Conservation (phyloP, 2,797 vertebrate genomes). For the Huso huso region DNA sequence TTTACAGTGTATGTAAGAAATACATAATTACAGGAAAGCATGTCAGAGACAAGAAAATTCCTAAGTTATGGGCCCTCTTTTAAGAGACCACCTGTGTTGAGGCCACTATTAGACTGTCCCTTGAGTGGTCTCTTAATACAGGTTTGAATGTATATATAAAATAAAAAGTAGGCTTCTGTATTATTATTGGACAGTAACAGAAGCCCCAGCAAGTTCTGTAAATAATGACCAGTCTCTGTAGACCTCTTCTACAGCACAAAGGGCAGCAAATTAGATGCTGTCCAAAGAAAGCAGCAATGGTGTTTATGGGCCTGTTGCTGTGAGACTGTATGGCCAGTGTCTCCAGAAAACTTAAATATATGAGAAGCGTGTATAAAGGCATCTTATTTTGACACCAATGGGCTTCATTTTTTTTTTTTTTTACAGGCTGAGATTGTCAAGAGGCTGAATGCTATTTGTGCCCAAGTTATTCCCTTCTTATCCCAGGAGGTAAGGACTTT, state of each 20-base stretch:
- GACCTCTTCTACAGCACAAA: background rate
- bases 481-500: constrained; percentile 86
- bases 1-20: too few species aligned
- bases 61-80: too few species aligned
- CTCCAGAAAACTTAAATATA: constrained; percentile 3
- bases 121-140: too few species aligned
- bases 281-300: constrained; percentile 6
- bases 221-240: constrained; percentile 34
- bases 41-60: too few species aligned
- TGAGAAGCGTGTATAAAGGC: background rate
- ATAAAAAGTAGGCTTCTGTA: constrained; percentile 8
- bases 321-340: background rate
- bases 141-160: too few species aligned
- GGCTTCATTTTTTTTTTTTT: constrained; percentile 30
- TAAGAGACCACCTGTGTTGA: too few species aligned
- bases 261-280: background rate
- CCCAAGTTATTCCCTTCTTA: constrained; percentile 97
- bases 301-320: constrained; percentile 7
- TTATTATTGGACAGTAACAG: constrained; percentile 36
- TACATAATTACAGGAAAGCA: too few species aligned
- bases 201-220: constrained; percentile 19
- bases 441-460: constrained; percentile 95
- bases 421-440: constrained; percentile 97
- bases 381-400: constrained; percentile 5
- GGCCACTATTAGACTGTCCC: too few species aligned